Evolutionary conservation across 2,113 vertebrate species (phyloP).

Genomic region (Cololabis saira): DNA sequence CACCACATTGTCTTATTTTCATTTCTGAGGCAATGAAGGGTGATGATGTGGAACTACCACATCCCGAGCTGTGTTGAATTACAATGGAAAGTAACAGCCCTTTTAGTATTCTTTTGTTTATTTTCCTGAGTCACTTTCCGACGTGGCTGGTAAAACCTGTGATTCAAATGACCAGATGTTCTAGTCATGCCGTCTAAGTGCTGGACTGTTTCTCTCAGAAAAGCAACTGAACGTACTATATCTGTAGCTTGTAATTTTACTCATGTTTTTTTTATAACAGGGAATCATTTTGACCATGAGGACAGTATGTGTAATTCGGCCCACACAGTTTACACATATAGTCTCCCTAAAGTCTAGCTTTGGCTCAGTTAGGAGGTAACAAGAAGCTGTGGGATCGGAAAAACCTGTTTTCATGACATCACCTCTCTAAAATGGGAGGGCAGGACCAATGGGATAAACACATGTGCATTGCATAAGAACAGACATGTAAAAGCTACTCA

Average conservation of each 20-base stretch:
- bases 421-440: constrained; percentile 62
- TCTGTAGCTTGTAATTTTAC: neutral
- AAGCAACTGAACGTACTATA: neutral
- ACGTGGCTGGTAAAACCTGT: neutral
- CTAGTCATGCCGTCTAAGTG: neutral
- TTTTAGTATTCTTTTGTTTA: constrained; percentile 1
- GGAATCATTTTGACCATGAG: neutral
- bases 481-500: constrained; percentile 14
- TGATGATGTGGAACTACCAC: neutral
- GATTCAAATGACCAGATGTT: neutral
- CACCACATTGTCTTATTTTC: neutral
- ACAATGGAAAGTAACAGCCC: too few species aligned
- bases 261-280: neutral
- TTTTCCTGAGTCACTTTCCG: neutral
- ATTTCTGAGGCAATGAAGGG: constrained; percentile 2
- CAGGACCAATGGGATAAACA: constrained; percentile 62
- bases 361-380: constrained; percentile 17
- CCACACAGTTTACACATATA: neutral
- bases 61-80: neutral
- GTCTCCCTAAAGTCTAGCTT: constrained; percentile 20
- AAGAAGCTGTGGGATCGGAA: constrained; percentile 29
- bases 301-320: constrained; percentile 8
- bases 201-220: constrained; percentile 1
- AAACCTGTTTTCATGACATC: constrained; percentile 67
- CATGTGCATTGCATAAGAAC: constrained; percentile 31